Percentiles rank a stretch among this genome's conserved stretches.
Conservation (phyloP, 2,797 vertebrate species). For the Meriones psammophilus region DNA sequence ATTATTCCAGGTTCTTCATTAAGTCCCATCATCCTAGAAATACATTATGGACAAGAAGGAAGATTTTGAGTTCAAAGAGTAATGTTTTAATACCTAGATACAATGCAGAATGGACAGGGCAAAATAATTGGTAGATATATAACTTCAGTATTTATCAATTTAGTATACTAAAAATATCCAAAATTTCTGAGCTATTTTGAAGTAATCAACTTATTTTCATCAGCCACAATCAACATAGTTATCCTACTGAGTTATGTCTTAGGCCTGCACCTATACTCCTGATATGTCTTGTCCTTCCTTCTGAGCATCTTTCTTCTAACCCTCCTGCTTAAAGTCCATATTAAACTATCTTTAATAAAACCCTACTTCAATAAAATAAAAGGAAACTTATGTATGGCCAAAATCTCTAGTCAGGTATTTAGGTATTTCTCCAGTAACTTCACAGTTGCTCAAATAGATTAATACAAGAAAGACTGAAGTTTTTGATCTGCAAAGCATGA, state of each 20-base stretch:
- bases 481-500: background rate
- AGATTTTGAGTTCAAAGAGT: background rate
- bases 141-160: background rate
- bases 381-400: background rate
- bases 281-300: background rate
- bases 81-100: background rate
- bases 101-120: background rate
- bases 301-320: background rate
- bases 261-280: background rate
- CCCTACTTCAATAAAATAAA: background rate
- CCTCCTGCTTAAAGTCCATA: background rate
- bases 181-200: slow-evolving; percentile 5
- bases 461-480: background rate
- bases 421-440: background rate
- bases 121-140: background rate
- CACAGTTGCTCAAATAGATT: background rate
- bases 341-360: background rate
- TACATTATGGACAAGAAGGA: background rate
- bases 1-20: slow-evolving; percentile 95
- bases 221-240: background rate
- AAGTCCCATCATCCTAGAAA: slow-evolving; percentile 97
- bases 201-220: background rate
- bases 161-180: background rate
- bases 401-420: background rate
- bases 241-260: background rate